Evolutionary conservation across 2,888 invertebrate species (phyloP), one percentile per base, ranked within the genome.

Genomic region (Rhaphigaster nebulosa): DNA sequence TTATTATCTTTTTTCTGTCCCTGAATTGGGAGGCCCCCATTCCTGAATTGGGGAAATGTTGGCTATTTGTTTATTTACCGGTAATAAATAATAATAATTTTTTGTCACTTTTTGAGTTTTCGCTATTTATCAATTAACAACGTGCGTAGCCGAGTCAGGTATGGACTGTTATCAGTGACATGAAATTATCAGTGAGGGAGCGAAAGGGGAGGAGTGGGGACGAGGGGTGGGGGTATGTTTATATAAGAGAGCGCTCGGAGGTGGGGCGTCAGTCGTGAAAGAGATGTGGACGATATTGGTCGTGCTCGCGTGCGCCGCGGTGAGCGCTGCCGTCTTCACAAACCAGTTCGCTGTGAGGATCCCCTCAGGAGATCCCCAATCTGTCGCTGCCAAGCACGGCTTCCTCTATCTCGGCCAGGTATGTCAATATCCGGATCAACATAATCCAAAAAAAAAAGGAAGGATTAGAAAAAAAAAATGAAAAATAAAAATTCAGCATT

Each of bases 331-430:
- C 84, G 84, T 84, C 84, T 84, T n/a, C n/a, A 96, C 96, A 94
- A 97, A 97, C 94, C 96, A 97, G 94, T 97, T 97, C 93, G 98
- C 97, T 92, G 96, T 97, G 91, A 96, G 97, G 93, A 96, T 98
- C 93, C 96, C 96, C 41, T 96, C 95, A 91, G 95, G 94, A 80
- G 95, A 95, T 91, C 98, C 97, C 70, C 96, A 96, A 93, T 94
- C 95, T 65, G 96, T 98, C 87, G 98, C 98, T 91, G 94, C 93
- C 92, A 97, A 97, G 93, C 96, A 98, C 94, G 98, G 97, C 93
- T 98, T 97, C 95, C 94, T 95, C 94, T 97, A 97, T 94, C 95
- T 96, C 94, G 97, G 97, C 95, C 95, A 97, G 97, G 98, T 98
- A 94, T 95, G 96, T 93, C 34, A 4, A 54, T 52, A 4, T 52